phyloP scores from a whole-genome alignment of 1,140 invertebrate species.

The Pantala flavescens region DNA sequence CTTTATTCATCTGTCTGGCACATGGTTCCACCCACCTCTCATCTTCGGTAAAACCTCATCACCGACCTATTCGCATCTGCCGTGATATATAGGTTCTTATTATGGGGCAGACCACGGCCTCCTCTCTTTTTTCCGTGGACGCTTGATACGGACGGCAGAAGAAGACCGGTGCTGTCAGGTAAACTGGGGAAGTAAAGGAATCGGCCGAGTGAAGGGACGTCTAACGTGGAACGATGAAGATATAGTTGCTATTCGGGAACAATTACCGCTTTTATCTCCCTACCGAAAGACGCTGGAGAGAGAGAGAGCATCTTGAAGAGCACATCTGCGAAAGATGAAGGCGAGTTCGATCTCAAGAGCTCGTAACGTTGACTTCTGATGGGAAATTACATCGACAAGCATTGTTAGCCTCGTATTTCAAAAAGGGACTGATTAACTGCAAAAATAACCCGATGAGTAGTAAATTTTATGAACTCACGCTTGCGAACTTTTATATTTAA shows the following conservation, averaged over 20 bases:
- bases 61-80: not conserved
- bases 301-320: not conserved
- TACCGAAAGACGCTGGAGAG: not conserved
- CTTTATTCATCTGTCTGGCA: not conserved
- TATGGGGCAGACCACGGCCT: not conserved
- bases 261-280: not conserved
- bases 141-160: not conserved
- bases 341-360: no score
- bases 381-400: no score
- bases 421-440: no score
- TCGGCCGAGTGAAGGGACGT: not conserved
- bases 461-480: no score
- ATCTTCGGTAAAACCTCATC: not conserved
- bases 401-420: no score
- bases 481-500: no score
- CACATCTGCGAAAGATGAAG: not conserved
- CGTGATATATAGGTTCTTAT: conserved; percentile 10
- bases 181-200: not conserved
- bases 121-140: not conserved
- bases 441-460: no score
- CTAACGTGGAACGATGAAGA: no score
- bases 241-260: not conserved
- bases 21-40: not conserved
- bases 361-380: no score
- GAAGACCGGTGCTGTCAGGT: not conserved